Evolutionary conservation across 2,113 vertebrate species (phyloP).

Genomic region (Rattus rattus): DNA sequence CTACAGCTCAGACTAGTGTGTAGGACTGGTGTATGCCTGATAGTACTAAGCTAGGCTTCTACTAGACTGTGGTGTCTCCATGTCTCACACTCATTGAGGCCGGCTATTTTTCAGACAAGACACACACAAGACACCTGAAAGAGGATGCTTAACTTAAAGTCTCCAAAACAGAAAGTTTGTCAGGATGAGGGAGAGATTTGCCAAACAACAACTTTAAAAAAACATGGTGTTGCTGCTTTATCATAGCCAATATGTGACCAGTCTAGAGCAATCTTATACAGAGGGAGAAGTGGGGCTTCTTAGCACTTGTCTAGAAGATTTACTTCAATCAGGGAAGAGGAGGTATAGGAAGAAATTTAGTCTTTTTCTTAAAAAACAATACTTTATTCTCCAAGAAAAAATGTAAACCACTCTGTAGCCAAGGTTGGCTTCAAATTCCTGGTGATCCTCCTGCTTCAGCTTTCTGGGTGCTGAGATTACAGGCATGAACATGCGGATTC

Average conservation of each 20-base stretch:
- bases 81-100: background rate
- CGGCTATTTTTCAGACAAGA: slow-evolving; percentile 2
- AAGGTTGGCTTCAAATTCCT: background rate
- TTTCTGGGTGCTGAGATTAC: background rate
- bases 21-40: background rate
- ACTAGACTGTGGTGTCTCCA: background rate
- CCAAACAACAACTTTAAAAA: slow-evolving; percentile 33
- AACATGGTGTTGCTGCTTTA: background rate
- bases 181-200: background rate
- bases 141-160: background rate
- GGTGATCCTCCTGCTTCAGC: background rate
- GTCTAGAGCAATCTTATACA: background rate
- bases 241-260: background rate
- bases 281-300: background rate
- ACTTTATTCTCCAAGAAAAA: background rate
- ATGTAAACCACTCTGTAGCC: background rate
- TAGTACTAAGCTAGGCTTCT: background rate
- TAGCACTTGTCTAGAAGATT: slow-evolving; percentile 11
- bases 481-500: background rate
- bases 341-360: background rate
- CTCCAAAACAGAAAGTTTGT: background rate
- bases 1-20: background rate
- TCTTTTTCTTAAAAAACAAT: background rate
- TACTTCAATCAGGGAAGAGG: background rate
- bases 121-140: background rate